Base-by-base conservation (phyloP, 2,113 vertebrate genomes). In the Ellobius talpinus region DNA sequence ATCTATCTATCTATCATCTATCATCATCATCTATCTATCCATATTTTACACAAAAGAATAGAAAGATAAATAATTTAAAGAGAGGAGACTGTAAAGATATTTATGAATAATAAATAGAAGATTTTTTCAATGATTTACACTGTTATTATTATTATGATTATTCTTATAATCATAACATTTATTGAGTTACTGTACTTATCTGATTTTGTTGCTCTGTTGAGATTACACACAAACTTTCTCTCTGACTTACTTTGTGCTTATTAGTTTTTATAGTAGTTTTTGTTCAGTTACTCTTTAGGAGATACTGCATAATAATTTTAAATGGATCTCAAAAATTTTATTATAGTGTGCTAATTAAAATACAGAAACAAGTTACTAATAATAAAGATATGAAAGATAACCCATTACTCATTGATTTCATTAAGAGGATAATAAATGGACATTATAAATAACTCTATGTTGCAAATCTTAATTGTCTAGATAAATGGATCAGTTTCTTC, bases 251-350 rank as follows among this genome's bases (percentile, higher is more conserved):
- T 61, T 31, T 91, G 55, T 23, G 33, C 45, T 96, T 94, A 91
- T 87, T 17, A 87, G 47, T 45, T 87, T 92, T 87, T 19, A 26
- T 26, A 52, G 52, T 13, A 93, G 42, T 90, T 87, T 33, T 95
- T 91, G 16, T 68, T 87, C 58, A 84, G 33, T 89, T 95, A 52
- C 36, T 12, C 33, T 94, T 85, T 33, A 21, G 87, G 66, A 87
- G 39, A 31, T 87, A 92, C 52, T 95, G 73, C 21, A 87, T 33
- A 91, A 81, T 47, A 74, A 95, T 87, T 87, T 92, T 89, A 58
- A 70, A 52, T 82, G 14, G 0, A 21, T 77, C 36, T 94, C 47
- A 76, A 93, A 61, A 42, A 33, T 90, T 50, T 74, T 87, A 68
- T 58, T 52, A 31, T 63, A 39, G 7, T 6, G 3, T 1, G 9